Evolutionary conservation across 2,797 vertebrate species (phyloP), one percentile per base, ranked within the genome.

Genomic region (Percopsis omiscomaycus): DNA sequence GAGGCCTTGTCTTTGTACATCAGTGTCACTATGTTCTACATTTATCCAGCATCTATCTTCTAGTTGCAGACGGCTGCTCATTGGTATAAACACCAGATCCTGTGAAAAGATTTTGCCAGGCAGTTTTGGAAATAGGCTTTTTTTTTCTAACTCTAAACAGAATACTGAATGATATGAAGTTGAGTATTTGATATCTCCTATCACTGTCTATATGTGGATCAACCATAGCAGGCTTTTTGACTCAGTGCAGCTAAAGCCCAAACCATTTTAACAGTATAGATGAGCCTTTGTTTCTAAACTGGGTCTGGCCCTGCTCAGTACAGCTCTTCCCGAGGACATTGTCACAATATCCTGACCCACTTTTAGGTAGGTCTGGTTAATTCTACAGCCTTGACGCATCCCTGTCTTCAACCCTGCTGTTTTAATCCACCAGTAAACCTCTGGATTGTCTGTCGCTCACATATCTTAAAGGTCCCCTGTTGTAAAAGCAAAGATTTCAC

Each of bases 321-420:
- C 55, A 3, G 53, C 63, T 14, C 55, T 57, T 59, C 50, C 68
- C 53, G 66, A 45, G 48, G 9, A 29, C 15, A 5, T 1, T 15
- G 64, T 65, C 59, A 32, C 62, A 61, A 15, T 70, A 68, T 77
- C 59, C 81, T 89, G 87, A 88, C 87, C 88, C 83, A 87, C 66
- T 86, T 89, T 44, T 3, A 2, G 27, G 30, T 77, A 57, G 49
- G 59, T 83, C 61, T 71, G 58, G 56, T 77, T 75, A 16, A 82
- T 70, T 77, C 69, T 59, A 42, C 60, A 72, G 66, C 53, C 53
- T 29, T 55, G 54, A 29, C 61, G 54, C 74, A 64, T 68, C 61
- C 32, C 3, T 3, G 57, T 62, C 51, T 60, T 64, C 60, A 61
- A 52, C 73, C 32, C 14, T 60, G 2, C 69, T 71, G 62, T 63